Conservation (phyloP, 2,113 vertebrate species). For the Cricetomys ansorgei region DNA sequence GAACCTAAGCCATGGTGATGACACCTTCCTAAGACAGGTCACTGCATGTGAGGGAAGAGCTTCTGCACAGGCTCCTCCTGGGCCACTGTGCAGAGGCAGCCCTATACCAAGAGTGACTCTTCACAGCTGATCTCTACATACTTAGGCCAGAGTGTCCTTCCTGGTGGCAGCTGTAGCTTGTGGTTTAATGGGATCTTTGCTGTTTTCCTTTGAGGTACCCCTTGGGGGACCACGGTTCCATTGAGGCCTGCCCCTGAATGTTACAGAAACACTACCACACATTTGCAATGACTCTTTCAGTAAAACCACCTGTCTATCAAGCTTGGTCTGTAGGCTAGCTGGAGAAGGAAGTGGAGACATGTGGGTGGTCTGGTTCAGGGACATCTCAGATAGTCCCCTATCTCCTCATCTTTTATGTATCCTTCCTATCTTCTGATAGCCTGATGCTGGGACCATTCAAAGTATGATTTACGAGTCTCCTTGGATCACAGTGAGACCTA, state of each 20-base stretch:
- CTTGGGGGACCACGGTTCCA: background rate
- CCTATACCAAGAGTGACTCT: background rate
- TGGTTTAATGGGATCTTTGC: background rate
- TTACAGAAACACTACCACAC: no score
- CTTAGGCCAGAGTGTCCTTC: background rate
- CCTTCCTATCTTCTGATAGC: background rate
- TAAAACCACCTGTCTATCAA: background rate
- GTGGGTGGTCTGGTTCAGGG: background rate
- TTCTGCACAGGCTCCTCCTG: background rate
- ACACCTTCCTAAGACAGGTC: background rate
- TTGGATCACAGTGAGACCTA: background rate
- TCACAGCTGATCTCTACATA: background rate
- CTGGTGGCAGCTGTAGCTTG: background rate
- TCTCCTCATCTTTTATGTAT: background rate
- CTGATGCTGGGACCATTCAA: no score
- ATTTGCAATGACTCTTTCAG: background rate
- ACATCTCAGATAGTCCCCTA: background rate
- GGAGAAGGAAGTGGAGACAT: background rate
- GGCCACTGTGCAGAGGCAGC: background rate
- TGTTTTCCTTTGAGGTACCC: background rate
- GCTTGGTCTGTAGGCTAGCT: background rate
- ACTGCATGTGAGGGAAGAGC: background rate
- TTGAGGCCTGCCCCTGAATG: background rate
- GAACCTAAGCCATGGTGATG: background rate
- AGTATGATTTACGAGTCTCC: background rate